Percentiles rank a stretch among this genome's conserved stretches.
Conservation (phyloP, 2,888 invertebrate genomes). For the Clistopyga incitator region DNA sequence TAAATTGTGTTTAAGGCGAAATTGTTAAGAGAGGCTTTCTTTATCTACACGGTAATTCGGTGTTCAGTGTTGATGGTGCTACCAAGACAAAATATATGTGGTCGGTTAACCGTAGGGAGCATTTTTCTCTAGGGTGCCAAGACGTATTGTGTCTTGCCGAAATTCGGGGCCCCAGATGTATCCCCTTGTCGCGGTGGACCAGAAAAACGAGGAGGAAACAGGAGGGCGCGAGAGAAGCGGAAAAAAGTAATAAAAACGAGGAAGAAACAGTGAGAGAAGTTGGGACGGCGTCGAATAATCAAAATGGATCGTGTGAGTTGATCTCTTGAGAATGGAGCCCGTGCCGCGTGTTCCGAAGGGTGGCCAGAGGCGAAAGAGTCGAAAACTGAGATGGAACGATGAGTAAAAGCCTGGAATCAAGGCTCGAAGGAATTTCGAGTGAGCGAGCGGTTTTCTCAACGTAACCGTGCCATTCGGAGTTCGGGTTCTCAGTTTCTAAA, state of each 20-base stretch:
- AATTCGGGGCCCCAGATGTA: neutral
- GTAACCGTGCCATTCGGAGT: neutral
- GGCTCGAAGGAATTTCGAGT: neutral
- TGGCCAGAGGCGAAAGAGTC: neutral
- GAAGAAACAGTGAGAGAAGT: conserved; percentile 18
- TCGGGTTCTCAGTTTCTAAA: conserved; percentile 11
- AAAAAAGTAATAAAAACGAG: conserved; percentile 7
- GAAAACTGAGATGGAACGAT: conserved; percentile 1
- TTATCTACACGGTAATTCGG: neutral
- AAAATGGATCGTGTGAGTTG: conserved; percentile 54
- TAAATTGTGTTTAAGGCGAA: neutral
- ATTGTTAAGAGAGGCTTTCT: neutral
- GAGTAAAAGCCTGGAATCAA: conserved; percentile 7
- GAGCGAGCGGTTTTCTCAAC: neutral
- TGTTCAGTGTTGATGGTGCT: neutral
- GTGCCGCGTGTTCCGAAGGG: neutral
- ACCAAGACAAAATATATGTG: neutral
- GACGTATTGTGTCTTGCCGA: neutral
- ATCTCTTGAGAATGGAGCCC: conserved; percentile 4
- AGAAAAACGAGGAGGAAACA: neutral
- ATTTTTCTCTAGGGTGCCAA: neutral
- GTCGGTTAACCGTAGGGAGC: neutral
- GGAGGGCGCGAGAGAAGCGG: neutral
- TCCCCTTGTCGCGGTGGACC: neutral
- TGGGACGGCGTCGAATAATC: conserved; percentile 48